These are phyloP conservation scores for Blastomussa wellsi DNA, from an alignment of 92 coral and sea anemone genomes.

Conservation along the genomic window DNA sequence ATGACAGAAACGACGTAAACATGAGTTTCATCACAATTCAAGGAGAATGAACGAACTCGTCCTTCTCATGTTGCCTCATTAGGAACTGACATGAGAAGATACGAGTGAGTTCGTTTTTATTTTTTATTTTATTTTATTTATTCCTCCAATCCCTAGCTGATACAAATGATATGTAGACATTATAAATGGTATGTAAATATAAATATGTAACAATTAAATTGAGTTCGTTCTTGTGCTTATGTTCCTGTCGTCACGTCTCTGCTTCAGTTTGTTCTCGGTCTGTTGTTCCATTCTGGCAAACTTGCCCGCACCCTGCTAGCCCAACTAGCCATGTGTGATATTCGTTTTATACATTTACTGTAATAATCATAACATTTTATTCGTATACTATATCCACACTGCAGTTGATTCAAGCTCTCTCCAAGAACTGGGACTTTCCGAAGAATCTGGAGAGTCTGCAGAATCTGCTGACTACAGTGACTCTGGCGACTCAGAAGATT, in stretches of 20 bases:
- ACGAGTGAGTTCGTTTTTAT: too few relatives aligned
- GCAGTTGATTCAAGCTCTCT: background rate
- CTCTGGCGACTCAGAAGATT: constrained; percentile 25
- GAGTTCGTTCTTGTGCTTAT: background rate
- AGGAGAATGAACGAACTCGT: too few relatives aligned
- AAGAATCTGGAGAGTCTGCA: constrained; percentile 15
- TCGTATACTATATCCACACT: background rate
- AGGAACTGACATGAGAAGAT: too few relatives aligned
- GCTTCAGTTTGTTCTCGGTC: background rate
- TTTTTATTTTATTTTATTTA: too few relatives aligned
- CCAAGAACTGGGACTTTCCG: constrained; percentile 14
- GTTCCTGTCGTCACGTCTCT: background rate
- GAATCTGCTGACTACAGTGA: constrained; percentile 44
- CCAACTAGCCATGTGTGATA: background rate
- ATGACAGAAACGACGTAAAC: too few relatives aligned
- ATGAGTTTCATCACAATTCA: too few relatives aligned
- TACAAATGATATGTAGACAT: too few relatives aligned
- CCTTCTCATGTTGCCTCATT: too few relatives aligned
- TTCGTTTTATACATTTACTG: background rate
- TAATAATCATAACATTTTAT: background rate
- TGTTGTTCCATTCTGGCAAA: background rate
- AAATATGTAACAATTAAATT: too few relatives aligned
- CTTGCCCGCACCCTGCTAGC: background rate
- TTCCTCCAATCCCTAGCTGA: too few relatives aligned
- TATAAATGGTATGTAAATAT: too few relatives aligned